Evolutionary conservation across 2,113 vertebrate species (phyloP), one percentile per base, ranked within the genome.

Genomic region (Daboia siamensis): DNA sequence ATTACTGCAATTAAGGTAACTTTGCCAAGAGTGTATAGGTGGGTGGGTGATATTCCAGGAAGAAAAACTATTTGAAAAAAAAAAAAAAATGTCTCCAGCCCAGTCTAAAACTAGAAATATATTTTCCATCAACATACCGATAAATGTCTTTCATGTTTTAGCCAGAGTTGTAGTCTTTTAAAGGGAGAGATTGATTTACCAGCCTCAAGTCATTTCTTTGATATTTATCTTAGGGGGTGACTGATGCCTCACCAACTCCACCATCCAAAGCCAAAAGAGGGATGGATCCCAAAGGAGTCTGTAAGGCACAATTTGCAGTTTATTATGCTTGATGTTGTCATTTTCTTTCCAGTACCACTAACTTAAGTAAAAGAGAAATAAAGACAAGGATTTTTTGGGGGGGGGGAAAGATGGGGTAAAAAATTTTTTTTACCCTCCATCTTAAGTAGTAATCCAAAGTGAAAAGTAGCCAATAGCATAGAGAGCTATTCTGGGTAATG

Each of bases 131-230:
- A 23, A 88, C 3, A 0, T 90, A 94, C 56, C 59, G 93, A 89
- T 96, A 96, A 96, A 96, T 46, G 93, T 93, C 96, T 95, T 96
- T 94, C 95, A 95, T 94, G 91, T 64, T 93, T 1, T 0, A 94
- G 87, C 54, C 93, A 91, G 59, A 1, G 88, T 91, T 92, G 91
- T 92, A 84, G 59, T 96, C 94, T 93, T 55, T 93, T 90, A 90
- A 96, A 94, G 96, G 93, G 54, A 64, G 44, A n/a, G 86, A 56
- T 69, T 96, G 95, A 94, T 96, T 96, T 93, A 11, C 24, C 57
- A 93, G 93, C 95, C 93, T 86, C 0, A 0, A 93, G 48, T 95
- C 52, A 11, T 94, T 95, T 69, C 29, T 94, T 90, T 96, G 93
- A 92, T 93, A 92, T 96, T 96, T 94, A 52, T 95, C 96, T 96